Conservation (phyloP, 2,797 vertebrate species). For the Lepus townsendii region DNA sequence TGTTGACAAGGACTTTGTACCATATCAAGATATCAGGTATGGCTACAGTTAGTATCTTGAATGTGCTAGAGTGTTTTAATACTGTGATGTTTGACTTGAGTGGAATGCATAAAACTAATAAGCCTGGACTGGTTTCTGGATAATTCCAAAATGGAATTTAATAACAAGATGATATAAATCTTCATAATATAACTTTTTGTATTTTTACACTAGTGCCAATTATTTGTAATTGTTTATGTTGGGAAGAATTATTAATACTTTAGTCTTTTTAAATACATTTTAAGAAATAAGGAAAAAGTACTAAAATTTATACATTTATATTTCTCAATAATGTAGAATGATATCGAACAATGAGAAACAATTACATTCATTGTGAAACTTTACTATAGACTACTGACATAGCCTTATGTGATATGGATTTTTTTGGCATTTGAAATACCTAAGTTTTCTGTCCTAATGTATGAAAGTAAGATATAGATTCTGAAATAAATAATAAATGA, state of each 20-base stretch:
- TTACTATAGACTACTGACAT: neutral
- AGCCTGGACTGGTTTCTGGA: neutral
- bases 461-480: constrained; percentile 52
- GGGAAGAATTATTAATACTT: constrained; percentile 47
- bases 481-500: constrained; percentile 41
- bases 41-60: constrained; percentile 57
- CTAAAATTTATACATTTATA: constrained; percentile 36
- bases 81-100: neutral
- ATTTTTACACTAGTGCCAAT: constrained; percentile 44
- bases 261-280: constrained; percentile 12
- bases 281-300: constrained; percentile 50
- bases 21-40: constrained; percentile 98
- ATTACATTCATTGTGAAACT: neutral
- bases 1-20: constrained; percentile 97
- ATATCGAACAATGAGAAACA: neutral
- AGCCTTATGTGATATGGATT: neutral
- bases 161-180: neutral
- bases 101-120: neutral
- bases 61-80: constrained; percentile 16
- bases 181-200: constrained; percentile 25
- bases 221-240: constrained; percentile 51
- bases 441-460: constrained; percentile 13
- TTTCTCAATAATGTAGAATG: constrained; percentile 24
- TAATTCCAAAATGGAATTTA: constrained; percentile 58
- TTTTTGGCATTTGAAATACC: constrained; percentile 51